These are phyloP conservation scores for Trigoniulus corallinus DNA, from an alignment of 1,140 invertebrate genomes.

Conservation along the genomic window DNA sequence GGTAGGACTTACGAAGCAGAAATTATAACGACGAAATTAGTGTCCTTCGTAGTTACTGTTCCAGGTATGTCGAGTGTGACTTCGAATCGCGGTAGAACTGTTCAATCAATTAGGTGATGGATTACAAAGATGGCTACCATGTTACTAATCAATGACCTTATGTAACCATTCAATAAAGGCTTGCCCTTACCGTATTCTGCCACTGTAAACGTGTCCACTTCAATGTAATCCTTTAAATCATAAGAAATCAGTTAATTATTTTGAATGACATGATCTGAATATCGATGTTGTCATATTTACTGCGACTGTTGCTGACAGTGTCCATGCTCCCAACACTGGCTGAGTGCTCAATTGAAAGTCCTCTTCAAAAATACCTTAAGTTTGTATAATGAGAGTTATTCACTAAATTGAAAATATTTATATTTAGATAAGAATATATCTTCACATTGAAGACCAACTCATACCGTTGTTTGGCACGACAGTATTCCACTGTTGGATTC, in stretches of 20 bases:
- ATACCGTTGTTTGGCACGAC: neutral
- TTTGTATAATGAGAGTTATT: too few relatives aligned
- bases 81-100: too few relatives aligned
- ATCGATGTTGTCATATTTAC: neutral
- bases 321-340: neutral
- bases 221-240: neutral
- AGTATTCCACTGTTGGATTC: neutral
- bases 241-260: neutral
- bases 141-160: too few relatives aligned
- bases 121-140: too few relatives aligned
- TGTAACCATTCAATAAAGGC: too few relatives aligned
- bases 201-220: neutral
- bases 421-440: neutral
- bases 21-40: too few relatives aligned
- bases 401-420: neutral
- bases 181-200: neutral
- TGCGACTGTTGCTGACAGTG: neutral
- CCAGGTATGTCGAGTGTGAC: too few relatives aligned
- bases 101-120: too few relatives aligned
- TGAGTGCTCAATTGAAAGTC: neutral
- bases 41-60: too few relatives aligned
- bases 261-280: neutral
- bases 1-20: too few relatives aligned
- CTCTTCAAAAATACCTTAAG: neutral
- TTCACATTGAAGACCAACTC: neutral